phyloP scores from a whole-genome alignment of 2,888 invertebrate species.

The Mythimna loreyi region DNA sequence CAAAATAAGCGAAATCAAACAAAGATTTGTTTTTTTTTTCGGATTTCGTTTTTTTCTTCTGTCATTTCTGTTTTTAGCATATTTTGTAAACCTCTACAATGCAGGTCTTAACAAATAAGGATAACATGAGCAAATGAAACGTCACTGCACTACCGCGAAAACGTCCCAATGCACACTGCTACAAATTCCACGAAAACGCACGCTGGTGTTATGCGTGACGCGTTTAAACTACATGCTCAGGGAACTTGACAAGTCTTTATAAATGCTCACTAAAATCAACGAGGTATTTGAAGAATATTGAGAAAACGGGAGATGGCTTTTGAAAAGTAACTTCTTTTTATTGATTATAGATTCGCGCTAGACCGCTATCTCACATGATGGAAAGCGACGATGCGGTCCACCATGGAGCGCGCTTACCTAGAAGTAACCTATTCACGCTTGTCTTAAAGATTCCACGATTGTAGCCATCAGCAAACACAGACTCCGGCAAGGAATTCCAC shows the following conservation, averaged over 20 bases:
- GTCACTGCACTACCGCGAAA: conserved; percentile 13
- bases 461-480: too few relatives aligned
- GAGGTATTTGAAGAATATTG: not conserved
- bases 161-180: not conserved
- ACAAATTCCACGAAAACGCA: conserved; percentile 9
- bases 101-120: conserved; percentile 31
- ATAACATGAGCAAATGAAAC: conserved; percentile 20
- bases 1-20: not conserved
- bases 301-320: not conserved
- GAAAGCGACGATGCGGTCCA: too few relatives aligned
- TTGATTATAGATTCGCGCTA: too few relatives aligned
- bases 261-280: not conserved
- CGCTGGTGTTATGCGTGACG: conserved; percentile 1
- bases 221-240: not conserved
- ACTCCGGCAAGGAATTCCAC: too few relatives aligned
- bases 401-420: too few relatives aligned
- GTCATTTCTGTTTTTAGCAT: not conserved
- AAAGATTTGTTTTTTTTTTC: not conserved
- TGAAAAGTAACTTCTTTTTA: not conserved
- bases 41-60: not conserved
- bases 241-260: not conserved
- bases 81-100: not conserved
- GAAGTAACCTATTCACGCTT: too few relatives aligned
- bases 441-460: too few relatives aligned
- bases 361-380: too few relatives aligned